Base-by-base conservation (phyloP, 1,140 invertebrate species). In the Hypothenemus hampei region DNA sequence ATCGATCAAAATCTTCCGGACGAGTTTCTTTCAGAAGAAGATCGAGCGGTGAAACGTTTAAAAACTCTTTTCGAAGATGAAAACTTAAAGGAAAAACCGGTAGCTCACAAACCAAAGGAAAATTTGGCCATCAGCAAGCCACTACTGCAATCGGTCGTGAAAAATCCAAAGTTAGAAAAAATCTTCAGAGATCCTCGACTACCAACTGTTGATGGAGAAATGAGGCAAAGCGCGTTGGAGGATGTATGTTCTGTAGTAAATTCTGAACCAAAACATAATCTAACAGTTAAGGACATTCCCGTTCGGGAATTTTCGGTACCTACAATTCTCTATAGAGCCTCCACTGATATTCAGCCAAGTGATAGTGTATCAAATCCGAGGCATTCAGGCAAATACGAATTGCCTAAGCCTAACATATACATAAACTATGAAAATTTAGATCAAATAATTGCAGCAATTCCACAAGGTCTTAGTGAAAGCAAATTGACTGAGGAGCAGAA, bases 81-180 rank as follows among this genome's bases (percentile, higher is more conserved):
- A 11, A 20, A 18, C 7, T 45, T 57, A 7, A 58, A 47, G 33
- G 45, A 29, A 31, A 66, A 61, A 54, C 65, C 63, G 5, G 51
- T 64, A 1, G 65, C 67, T 13, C 58, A 56, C 4, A 66, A 64
- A 44, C 58, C 65, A 0, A 64, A 67, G 52, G 57, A 65, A 19
- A 48, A 60, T 11, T 40, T 68, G 7, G 68, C 64, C 1, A 68
- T 70, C 5, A 69, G 66, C 40, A 65, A 63, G 47, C 68, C 68
- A 3, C 51, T 67, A 8, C 33, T 68, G 13, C 52, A 62, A 21
- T 70, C 68, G 2, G 68, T 70, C 8, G 49, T 65, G 6, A 40
- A 49, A 3, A 68, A 70, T 51, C 65, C 65, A 0, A 65, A 61
- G 24, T 40, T 68, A 20, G 52, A 63, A 15, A 41, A 58, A 24